phyloP scores from a whole-genome alignment of 53 echinoderm and acorn worm genomes.

The Patiria pectinifera region DNA sequence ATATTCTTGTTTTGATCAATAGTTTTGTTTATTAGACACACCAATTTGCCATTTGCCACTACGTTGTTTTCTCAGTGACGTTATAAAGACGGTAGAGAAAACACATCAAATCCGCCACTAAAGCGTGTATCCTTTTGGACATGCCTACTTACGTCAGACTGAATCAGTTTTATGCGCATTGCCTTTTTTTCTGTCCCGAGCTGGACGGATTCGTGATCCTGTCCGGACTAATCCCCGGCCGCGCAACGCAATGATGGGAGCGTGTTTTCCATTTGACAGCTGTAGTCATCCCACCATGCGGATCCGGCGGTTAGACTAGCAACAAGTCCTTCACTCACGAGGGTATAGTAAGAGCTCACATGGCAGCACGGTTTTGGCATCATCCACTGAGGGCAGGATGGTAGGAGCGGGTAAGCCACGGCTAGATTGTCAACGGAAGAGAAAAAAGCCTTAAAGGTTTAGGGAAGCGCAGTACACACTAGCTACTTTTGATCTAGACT shows the following conservation, averaged over 20 bases:
- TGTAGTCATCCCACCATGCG: too few species aligned
- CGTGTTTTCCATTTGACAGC: background rate
- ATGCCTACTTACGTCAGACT: background rate
- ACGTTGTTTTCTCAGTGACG: background rate
- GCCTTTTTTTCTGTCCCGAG: background rate
- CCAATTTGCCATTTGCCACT: too few species aligned
- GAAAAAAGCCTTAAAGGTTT: too few species aligned
- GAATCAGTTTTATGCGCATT: background rate
- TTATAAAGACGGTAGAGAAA: background rate
- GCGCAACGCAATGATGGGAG: background rate
- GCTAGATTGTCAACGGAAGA: too few species aligned
- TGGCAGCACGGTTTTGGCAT: too few species aligned
- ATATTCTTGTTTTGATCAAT: background rate
- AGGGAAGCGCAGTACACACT: too few species aligned
- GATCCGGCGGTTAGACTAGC: too few species aligned
- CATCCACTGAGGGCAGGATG: too few species aligned
- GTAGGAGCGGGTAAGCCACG: too few species aligned
- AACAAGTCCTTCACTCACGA: too few species aligned
- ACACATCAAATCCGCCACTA: background rate
- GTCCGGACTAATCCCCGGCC: background rate
- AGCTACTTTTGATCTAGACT: too few species aligned
- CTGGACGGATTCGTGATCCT: background rate
- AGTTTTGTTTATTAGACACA: background rate
- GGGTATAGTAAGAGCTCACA: too few species aligned
- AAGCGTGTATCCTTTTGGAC: background rate